Evolutionary conservation across 2,888 invertebrate genomes (phyloP).

Genomic region (Heteromyza rotundicornis): DNA sequence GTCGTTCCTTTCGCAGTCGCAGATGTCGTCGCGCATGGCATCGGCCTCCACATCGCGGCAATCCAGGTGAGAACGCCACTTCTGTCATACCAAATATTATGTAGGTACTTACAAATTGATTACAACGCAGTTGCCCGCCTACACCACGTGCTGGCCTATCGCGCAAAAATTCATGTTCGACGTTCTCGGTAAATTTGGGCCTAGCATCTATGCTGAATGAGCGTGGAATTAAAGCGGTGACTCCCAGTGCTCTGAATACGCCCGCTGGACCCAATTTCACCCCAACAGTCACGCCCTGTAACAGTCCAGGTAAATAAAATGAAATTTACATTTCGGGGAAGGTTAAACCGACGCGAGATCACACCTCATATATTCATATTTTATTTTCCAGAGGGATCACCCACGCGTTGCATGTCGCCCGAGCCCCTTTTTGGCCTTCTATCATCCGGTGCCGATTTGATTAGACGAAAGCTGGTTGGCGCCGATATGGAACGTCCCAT

Average conservation of each 20-base stretch:
- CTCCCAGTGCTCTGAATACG: slow-evolving; percentile 72
- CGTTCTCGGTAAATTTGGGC: slow-evolving; percentile 74
- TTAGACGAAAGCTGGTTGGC: slow-evolving; percentile 69
- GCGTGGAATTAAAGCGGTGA: slow-evolving; percentile 76
- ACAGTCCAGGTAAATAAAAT: slow-evolving; percentile 80
- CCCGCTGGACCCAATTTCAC: slow-evolving; percentile 72
- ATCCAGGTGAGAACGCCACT: slow-evolving; percentile 53
- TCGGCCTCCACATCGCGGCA: slow-evolving; percentile 68
- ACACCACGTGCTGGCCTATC: slow-evolving; percentile 68
- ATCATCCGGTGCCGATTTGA: slow-evolving; percentile 71
- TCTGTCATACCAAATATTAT: not conserved
- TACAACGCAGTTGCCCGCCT: slow-evolving; percentile 60
- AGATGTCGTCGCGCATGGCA: slow-evolving; percentile 74
- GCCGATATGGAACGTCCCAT: slow-evolving; percentile 61
- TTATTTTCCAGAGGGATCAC: slow-evolving; percentile 63
- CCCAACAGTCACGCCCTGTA: slow-evolving; percentile 87
- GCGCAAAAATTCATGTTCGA: slow-evolving; percentile 80
- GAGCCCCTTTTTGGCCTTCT: slow-evolving; percentile 66
- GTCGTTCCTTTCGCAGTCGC: slow-evolving; percentile 68
- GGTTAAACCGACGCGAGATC: too few relatives aligned
- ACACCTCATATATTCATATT: not conserved
- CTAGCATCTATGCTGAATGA: slow-evolving; percentile 80
- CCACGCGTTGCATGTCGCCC: slow-evolving; percentile 64
- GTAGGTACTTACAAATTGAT: not conserved
- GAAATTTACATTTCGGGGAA: too few relatives aligned